phyloP scores from a whole-genome alignment of 2,113 vertebrate species.

The Aviceda subcristata region DNA sequence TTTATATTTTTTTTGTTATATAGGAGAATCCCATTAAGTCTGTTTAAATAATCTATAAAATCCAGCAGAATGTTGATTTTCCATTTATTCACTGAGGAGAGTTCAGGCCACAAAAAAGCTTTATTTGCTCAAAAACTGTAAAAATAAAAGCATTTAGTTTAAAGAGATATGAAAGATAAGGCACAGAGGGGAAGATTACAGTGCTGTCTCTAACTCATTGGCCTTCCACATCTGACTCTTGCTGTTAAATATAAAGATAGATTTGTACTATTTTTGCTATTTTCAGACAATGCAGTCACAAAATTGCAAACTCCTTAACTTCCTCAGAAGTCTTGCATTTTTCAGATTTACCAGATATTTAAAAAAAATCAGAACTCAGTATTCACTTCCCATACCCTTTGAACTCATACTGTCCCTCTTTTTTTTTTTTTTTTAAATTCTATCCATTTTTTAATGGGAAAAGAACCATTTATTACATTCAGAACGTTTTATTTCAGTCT shows the following conservation, averaged over 20 bases:
- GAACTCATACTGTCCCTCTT: accelerated
- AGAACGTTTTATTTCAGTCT: neutral
- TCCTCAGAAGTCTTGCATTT: neutral
- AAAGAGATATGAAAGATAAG: neutral
- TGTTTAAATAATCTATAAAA: slow-evolving; percentile 8
- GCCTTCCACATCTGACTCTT: neutral
- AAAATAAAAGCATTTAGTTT: neutral
- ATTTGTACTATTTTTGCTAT: neutral
- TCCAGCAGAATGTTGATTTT: neutral
- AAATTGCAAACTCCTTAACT: neutral
- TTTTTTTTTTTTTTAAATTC: neutral
- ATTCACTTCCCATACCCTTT: neutral
- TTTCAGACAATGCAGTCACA: neutral
- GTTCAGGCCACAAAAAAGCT: neutral
- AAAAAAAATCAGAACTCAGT: neutral
- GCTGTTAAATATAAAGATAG: neutral
- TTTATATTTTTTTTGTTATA: neutral
- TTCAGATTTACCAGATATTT: neutral
- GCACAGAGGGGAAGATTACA: neutral
- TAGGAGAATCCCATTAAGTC: neutral
- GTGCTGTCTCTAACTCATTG: neutral
- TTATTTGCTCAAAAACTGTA: neutral
- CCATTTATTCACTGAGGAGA: neutral
- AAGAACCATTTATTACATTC: neutral
- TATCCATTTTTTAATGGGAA: neutral